A percentile compares a stretch with the other conserved stretches of the same genome.
Conservation (phyloP, 2,113 vertebrate genomes). For the Charadrius vociferus region DNA sequence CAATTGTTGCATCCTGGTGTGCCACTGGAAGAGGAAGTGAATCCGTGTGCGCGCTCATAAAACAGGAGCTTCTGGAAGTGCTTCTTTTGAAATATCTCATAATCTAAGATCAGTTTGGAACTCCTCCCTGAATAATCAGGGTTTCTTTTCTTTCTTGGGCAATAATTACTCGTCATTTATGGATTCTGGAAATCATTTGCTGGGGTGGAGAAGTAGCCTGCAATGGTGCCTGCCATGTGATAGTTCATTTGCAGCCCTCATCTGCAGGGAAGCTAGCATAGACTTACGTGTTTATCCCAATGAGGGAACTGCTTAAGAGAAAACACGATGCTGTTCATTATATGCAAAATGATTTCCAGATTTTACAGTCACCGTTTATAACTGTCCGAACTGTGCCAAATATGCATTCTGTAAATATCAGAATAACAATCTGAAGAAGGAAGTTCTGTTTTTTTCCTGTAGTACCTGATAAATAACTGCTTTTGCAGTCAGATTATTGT, state of each 20-base stretch:
- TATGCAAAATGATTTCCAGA: neutral
- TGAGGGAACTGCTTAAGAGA: neutral
- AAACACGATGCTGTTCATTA: neutral
- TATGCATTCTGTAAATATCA: neutral
- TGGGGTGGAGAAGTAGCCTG: neutral
- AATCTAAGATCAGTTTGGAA: neutral
- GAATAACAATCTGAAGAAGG: neutral
- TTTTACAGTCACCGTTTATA: neutral
- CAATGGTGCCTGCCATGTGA: neutral
- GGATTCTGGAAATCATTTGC: constrained; percentile 5
- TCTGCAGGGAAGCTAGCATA: neutral
- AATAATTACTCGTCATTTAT: neutral
- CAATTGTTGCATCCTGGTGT: neutral
- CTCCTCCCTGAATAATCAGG: neutral
- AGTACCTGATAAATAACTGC: neutral
- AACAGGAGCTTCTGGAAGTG: constrained; percentile 8
- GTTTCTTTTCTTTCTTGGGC: neutral
- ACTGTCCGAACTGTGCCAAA: neutral
- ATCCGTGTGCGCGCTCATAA: neutral
- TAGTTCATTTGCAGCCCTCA: neutral
- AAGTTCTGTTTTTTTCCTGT: neutral
- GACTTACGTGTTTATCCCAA: neutral
- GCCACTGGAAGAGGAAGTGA: neutral
- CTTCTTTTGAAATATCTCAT: constrained; percentile 11
- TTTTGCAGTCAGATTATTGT: neutral